Conservation (phyloP, 2,888 invertebrate species). For the Thelaira solivaga region DNA sequence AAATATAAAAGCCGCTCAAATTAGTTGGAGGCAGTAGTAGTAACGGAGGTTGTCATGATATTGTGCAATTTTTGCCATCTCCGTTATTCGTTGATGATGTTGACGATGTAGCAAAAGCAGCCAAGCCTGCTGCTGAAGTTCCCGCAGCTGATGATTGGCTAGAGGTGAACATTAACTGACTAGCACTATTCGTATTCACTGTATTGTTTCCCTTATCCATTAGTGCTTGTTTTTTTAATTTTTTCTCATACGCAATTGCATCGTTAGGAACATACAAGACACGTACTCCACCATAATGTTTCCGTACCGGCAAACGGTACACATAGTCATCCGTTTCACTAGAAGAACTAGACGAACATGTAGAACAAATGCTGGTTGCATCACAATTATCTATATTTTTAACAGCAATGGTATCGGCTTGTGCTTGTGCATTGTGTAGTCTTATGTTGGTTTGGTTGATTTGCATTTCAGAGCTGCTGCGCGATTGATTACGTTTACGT, state of each 20-base stretch:
- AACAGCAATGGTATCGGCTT: slow-evolving; percentile 65
- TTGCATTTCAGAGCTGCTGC: slow-evolving; percentile 76
- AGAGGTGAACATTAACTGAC: slow-evolving; percentile 31
- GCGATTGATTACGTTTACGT: slow-evolving; percentile 74
- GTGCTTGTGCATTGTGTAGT: slow-evolving; percentile 73
- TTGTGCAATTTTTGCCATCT: slow-evolving; percentile 88
- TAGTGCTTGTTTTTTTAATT: slow-evolving; percentile 78
- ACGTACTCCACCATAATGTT: slow-evolving; percentile 91
- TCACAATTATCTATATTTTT: slow-evolving; percentile 78
- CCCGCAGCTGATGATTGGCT: slow-evolving; percentile 16
- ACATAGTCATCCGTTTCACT: slow-evolving; percentile 92
- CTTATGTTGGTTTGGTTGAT: slow-evolving; percentile 74
- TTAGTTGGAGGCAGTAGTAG: slow-evolving; percentile 72
- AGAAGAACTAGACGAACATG: slow-evolving; percentile 90
- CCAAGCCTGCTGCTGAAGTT: background rate
- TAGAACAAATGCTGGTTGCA: slow-evolving; percentile 89
- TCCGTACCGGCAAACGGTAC: slow-evolving; percentile 88
- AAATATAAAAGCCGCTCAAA: slow-evolving; percentile 72
- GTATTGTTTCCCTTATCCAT: slow-evolving; percentile 47
- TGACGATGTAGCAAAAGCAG: background rate
- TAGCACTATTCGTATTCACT: slow-evolving; percentile 11
- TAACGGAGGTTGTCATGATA: slow-evolving; percentile 83
- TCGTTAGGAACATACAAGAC: slow-evolving; percentile 96
- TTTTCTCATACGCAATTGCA: slow-evolving; percentile 87
- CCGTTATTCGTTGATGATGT: slow-evolving; percentile 53